Evolutionary conservation across 2,113 vertebrate species (phyloP), one percentile per base, ranked within the genome.

Genomic region (Podarcis muralis): DNA sequence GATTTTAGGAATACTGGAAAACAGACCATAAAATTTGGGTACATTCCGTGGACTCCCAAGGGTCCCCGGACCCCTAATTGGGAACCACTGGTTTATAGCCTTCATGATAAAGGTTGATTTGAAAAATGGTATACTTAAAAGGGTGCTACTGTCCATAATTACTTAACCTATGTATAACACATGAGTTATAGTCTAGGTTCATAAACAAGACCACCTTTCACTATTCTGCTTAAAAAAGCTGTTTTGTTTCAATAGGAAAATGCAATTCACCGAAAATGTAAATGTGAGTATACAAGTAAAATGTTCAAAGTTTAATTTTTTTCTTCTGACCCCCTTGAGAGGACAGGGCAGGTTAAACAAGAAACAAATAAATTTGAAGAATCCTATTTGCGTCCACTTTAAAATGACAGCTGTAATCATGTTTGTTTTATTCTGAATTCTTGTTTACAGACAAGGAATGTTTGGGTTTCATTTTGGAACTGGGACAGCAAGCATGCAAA

Each of bases 381-480:
- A 59, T 57, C 30, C 3, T 37, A 43, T 81, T 66, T 86, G 53
- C 30, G 66, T 81, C 23, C 30, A 89, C 37, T 76, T 23, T 25
- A 40, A 75, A 75, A 86, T 37, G 53, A 66, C 83, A 85, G 30
- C 53, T 75, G 40, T 68, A 76, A 76, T 82, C 75, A 2, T 87
- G 30, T 86, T 89, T 82, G 84, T 81, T 90, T 86, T 86, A 83
- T 48, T 82, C 16, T 53, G 43, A 86, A 77, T 86, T 90, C 71
- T 23, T 82, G 78, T 90, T 89, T 90, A 86, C 74, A 68, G n/a
- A 15, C 16, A 74, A 75, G 30, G 86, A 68, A 89, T 43, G 18
- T 62, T 30, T 35, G 69, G 27, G 32, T 81, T 85, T 65, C 12
- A 22, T 66, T 81, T 72, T 89, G 83, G 69, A 66, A 16, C 8